phyloP scores from a whole-genome alignment of 2,888 invertebrate species.

The Heliconius aoede region DNA sequence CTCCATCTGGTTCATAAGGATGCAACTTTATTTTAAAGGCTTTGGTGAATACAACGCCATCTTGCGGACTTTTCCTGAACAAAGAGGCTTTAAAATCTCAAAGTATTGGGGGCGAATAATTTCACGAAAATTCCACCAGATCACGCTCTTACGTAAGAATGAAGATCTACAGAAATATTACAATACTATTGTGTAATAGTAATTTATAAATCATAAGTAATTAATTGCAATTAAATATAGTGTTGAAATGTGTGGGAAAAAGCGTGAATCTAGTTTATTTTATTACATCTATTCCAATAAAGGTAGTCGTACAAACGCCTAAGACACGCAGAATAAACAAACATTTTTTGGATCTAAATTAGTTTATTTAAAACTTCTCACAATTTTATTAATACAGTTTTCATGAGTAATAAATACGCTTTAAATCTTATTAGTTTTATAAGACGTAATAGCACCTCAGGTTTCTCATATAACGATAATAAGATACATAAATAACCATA shows the following conservation, averaged over 20 bases:
- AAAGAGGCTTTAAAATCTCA: constrained; percentile 60
- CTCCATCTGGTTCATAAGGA: constrained; percentile 65
- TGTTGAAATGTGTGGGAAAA: not conserved
- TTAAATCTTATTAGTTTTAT: too few species aligned
- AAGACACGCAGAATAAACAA: too few species aligned
- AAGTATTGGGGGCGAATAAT: constrained; percentile 52
- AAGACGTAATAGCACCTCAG: constrained; percentile 33
- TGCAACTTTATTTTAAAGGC: constrained; percentile 55
- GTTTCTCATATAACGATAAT: constrained; percentile 42
- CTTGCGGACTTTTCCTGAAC: constrained; percentile 73
- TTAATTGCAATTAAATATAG: not conserved
- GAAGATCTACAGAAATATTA: not conserved
- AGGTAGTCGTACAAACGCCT: not conserved
- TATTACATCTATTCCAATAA: not conserved
- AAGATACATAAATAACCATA: constrained; percentile 56
- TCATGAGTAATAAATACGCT: not conserved
- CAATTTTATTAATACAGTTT: not conserved
- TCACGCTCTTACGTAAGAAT: constrained; percentile 59
- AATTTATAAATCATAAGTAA: not conserved
- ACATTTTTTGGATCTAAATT: not conserved
- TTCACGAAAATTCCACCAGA: constrained; percentile 65
- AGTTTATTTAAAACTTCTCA: not conserved
- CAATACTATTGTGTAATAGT: not conserved
- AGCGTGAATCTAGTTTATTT: not conserved
- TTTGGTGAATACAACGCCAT: constrained; percentile 62